These are phyloP conservation scores for Pundamilia nyererei DNA, from an alignment of 2,113 vertebrate genomes.

Conservation along the genomic window DNA sequence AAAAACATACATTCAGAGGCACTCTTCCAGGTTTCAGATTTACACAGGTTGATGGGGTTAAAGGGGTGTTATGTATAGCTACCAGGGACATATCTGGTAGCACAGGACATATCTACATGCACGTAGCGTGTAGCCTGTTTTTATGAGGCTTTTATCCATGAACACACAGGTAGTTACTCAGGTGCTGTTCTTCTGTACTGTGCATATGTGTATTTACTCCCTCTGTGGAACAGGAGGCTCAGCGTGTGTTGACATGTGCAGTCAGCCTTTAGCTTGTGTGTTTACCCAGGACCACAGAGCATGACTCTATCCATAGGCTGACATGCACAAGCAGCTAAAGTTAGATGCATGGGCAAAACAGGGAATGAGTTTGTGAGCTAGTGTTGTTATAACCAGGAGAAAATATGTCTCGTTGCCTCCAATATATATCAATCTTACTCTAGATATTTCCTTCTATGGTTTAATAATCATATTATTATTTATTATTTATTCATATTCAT, in stretches of 20 bases:
- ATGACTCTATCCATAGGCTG: slow-evolving; percentile 6
- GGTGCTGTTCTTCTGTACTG: background rate
- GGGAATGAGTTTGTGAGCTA: background rate
- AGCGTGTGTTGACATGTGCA: slow-evolving; percentile 47
- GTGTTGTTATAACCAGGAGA: background rate
- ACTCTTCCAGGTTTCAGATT: background rate
- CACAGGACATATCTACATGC: background rate
- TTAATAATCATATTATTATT: background rate
- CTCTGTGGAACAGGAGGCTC: background rate
- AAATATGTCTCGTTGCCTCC: background rate
- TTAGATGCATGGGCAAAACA: background rate
- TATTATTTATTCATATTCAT: background rate
- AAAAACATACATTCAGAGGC: background rate
- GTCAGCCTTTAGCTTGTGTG: slow-evolving; percentile 29
- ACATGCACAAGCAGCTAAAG: background rate
- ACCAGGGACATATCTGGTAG: background rate
- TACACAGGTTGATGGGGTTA: background rate
- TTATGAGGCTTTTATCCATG: background rate
- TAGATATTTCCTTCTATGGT: background rate
- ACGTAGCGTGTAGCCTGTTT: background rate
- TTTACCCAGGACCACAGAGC: slow-evolving; percentile 37
- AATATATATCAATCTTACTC: background rate
- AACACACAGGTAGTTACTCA: background rate
- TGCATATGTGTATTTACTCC: background rate
- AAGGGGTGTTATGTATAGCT: background rate